Evolutionary conservation across 2,113 vertebrate genomes (phyloP).

Genomic region (Gymnorhina tibicen): DNA sequence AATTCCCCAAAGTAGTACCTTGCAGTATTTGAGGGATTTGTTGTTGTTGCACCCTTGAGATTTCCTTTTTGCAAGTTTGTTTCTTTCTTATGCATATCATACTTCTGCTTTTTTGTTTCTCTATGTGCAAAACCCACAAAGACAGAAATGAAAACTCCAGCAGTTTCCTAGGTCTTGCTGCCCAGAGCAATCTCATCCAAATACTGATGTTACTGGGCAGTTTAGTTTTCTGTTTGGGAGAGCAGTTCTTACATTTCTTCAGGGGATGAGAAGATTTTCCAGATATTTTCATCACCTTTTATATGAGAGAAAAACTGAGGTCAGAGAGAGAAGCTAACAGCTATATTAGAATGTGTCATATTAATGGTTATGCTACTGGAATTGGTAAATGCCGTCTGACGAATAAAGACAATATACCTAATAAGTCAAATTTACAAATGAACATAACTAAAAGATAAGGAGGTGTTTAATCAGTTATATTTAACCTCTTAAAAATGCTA

Average conservation of each 20-base stretch:
- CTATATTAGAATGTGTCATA: background rate
- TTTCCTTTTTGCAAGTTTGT: background rate
- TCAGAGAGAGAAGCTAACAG: background rate
- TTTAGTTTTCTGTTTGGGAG: background rate
- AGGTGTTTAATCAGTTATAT: background rate
- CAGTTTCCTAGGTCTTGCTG: background rate
- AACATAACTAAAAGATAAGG: background rate
- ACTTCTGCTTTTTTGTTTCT: background rate
- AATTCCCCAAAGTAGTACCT: background rate
- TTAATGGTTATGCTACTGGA: background rate
- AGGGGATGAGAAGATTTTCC: background rate
- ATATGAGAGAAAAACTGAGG: background rate
- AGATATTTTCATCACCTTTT: background rate
- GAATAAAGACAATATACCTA: background rate
- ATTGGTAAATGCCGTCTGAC: background rate
- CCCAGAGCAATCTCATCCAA: background rate
- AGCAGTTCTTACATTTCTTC: background rate
- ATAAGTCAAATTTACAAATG: background rate
- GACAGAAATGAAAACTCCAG: background rate
- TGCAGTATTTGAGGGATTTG: background rate
- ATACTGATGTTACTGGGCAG: background rate
- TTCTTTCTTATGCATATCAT: background rate
- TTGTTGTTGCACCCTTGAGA: background rate
- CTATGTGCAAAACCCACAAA: background rate
- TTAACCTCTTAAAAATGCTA: background rate